Evolutionary conservation across 1,140 invertebrate species (phyloP).

Genomic region (Drosophila willistoni): DNA sequence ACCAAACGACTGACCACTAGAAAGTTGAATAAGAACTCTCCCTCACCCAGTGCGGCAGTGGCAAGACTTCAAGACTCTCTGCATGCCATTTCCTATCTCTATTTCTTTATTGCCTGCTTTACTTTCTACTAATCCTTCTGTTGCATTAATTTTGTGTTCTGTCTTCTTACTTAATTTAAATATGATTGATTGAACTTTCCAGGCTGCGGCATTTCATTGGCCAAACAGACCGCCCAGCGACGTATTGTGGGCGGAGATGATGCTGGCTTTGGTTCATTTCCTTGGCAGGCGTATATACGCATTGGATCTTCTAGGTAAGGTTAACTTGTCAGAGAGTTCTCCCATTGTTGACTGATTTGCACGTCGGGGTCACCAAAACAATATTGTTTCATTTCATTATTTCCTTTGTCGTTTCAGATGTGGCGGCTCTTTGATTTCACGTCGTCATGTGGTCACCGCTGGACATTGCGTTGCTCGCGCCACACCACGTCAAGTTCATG

Average conservation of each 20-base stretch:
- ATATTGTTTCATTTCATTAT: background rate
- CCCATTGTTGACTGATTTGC: too few species aligned
- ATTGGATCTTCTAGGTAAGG: slow-evolving; percentile 90
- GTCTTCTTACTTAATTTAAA: background rate
- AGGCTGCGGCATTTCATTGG: slow-evolving; percentile 93
- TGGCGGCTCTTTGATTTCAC: slow-evolving; percentile 96
- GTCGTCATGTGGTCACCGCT: slow-evolving; percentile 96
- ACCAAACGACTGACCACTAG: slow-evolving; percentile 29
- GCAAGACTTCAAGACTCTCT: slow-evolving; percentile 10
- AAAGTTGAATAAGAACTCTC: slow-evolving; percentile 34
- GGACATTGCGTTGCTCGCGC: slow-evolving; percentile 97
- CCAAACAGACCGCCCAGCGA: slow-evolving; percentile 92
- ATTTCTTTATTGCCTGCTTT: slow-evolving; percentile 37
- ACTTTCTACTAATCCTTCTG: slow-evolving; percentile 51
- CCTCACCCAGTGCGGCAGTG: slow-evolving; percentile 30
- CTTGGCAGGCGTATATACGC: slow-evolving; percentile 97
- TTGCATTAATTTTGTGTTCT: background rate
- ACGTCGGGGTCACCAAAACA: too few species aligned
- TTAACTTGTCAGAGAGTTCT: too few species aligned
- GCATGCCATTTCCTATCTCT: background rate
- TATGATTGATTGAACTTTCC: slow-evolving; percentile 29
- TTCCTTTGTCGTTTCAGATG: slow-evolving; percentile 87
- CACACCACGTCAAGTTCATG: slow-evolving; percentile 93
- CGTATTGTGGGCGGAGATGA: slow-evolving; percentile 96
- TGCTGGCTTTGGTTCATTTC: slow-evolving; percentile 96